phyloP scores from a whole-genome alignment of 2,888 invertebrate genomes.

The Drosophila austrosaltans region DNA sequence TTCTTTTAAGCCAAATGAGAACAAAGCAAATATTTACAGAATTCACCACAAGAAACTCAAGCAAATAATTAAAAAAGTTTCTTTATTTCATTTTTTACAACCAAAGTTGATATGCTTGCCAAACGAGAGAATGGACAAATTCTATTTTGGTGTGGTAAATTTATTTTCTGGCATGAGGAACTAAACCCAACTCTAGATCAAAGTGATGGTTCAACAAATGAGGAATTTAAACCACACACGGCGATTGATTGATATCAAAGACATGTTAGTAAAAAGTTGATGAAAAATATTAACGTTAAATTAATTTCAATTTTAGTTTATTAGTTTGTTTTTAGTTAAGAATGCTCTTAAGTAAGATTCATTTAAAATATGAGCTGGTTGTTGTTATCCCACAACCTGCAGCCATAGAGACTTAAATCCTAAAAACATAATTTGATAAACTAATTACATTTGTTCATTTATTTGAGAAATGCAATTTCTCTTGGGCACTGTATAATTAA shows the following conservation, averaged over 20 bases:
- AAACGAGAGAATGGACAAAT: not conserved
- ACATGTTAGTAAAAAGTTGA: not conserved
- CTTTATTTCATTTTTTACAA: not conserved
- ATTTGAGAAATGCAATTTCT: not conserved
- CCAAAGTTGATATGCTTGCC: too few species aligned
- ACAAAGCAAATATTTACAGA: conserved; percentile 6
- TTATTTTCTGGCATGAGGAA: not conserved
- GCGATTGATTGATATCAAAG: not conserved
- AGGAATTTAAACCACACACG: not conserved
- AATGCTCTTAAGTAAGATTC: too few species aligned
- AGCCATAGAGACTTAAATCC: too few species aligned
- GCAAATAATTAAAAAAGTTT: conserved; percentile 52
- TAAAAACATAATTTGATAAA: too few species aligned
- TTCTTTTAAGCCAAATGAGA: not conserved
- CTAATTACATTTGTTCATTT: too few species aligned
- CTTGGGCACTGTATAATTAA: not conserved
- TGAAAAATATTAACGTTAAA: not conserved
- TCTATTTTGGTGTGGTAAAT: not conserved
- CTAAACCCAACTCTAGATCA: not conserved
- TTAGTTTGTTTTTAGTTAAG: not conserved
- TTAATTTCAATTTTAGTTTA: not conserved
- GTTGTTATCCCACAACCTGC: too few species aligned
- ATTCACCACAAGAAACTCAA: not conserved
- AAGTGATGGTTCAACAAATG: not conserved
- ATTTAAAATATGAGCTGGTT: too few species aligned